These are phyloP conservation scores for Zingel zingel DNA, from an alignment of 2,113 vertebrate species.

Conservation along the genomic window DNA sequence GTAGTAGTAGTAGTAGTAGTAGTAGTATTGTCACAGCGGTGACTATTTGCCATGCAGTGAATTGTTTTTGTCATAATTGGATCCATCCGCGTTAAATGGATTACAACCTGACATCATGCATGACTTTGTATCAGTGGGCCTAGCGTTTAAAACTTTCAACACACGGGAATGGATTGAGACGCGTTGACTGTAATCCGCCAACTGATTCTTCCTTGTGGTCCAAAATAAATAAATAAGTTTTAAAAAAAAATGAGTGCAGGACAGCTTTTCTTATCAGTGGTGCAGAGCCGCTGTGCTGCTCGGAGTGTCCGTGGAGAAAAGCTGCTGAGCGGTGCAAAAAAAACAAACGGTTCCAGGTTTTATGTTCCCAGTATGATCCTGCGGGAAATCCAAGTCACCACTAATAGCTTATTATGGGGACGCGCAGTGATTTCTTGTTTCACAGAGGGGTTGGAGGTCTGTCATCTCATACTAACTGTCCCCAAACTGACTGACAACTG, in stretches of 20 bases:
- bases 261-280: conserved; percentile 2
- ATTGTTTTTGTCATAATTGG: conserved; percentile 3
- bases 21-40: neutral
- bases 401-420: conserved; percentile 59
- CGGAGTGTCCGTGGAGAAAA: conserved; percentile 8
- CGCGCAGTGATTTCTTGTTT: conserved; percentile 48
- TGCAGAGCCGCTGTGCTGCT: neutral
- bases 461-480: conserved; percentile 61
- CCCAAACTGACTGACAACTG: conserved; percentile 45
- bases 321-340: neutral
- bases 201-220: conserved; percentile 16
- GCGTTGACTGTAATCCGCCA: neutral
- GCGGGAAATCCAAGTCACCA: conserved; percentile 62
- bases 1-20: neutral
- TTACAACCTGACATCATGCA: conserved; percentile 9
- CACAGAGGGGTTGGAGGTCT: conserved; percentile 48
- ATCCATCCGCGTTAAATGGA: conserved; percentile 1
- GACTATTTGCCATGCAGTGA: neutral
- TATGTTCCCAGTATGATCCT: conserved; percentile 55
- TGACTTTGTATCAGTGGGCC: conserved; percentile 1
- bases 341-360: conserved; percentile 45
- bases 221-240: neutral
- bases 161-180: neutral
- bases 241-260: neutral
- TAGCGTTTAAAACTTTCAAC: neutral